Conservation (phyloP, 2,797 vertebrate species). For the Lindbergichthys nudifrons region DNA sequence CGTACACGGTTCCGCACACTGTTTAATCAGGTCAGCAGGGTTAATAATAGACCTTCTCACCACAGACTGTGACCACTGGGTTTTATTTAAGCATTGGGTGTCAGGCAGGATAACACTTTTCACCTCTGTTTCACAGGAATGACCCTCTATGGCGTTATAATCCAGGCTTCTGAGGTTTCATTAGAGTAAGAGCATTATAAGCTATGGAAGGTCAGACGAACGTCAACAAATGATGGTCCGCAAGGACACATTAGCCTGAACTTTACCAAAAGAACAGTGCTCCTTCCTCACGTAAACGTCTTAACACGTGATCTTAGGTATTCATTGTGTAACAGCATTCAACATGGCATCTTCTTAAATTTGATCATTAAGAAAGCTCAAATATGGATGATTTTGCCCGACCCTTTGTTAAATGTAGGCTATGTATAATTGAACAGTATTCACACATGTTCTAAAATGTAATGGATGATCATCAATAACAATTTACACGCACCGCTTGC, state of each 20-base stretch:
- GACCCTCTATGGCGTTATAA: constrained; percentile 85
- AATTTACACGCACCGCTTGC: background rate
- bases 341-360: background rate
- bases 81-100: constrained; percentile 33
- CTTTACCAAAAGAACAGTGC: background rate
- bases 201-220: constrained; percentile 87
- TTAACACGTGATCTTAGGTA: background rate
- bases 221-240: constrained; percentile 76
- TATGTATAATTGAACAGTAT: background rate
- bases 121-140: constrained; percentile 82
- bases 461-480: background rate
- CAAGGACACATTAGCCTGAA: constrained; percentile 51
- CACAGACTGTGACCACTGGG: constrained; percentile 28
- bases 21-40: constrained; percentile 42
- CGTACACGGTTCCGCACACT: background rate
- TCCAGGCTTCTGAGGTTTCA: constrained; percentile 73
- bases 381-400: background rate
- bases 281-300: background rate
- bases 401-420: background rate
- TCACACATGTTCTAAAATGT: background rate
- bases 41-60: constrained; percentile 38
- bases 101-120: constrained; percentile 71
- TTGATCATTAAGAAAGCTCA: background rate
- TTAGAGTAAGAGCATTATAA: constrained; percentile 88
- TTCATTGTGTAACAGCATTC: background rate